Evolutionary conservation across 2,797 vertebrate species (phyloP).

Genomic region (Denticeps clupeoides): DNA sequence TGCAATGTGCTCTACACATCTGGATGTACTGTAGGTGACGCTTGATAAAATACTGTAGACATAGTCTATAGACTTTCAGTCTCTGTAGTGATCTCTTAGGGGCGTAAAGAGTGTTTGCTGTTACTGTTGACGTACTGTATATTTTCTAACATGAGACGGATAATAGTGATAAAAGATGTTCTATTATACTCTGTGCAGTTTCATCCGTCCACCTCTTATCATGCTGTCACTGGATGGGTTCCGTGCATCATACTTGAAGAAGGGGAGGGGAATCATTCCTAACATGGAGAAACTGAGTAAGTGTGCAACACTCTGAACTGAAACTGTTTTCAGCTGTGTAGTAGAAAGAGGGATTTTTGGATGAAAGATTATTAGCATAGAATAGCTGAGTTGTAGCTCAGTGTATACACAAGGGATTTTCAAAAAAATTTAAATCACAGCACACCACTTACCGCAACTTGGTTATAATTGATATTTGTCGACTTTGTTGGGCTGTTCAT

Average conservation of each 20-base stretch:
- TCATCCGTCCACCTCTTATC: constrained; percentile 83
- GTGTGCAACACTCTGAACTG: constrained; percentile 32
- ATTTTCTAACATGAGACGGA: not conserved
- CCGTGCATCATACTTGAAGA: constrained; percentile 89
- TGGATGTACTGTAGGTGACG: too few species aligned
- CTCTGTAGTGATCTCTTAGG: too few species aligned
- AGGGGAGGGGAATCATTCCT: constrained; percentile 78
- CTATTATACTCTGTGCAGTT: constrained; percentile 50
- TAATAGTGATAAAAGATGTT: too few species aligned
- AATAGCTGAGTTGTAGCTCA: too few species aligned
- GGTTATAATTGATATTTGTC: too few species aligned
- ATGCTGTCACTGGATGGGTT: constrained; percentile 95
- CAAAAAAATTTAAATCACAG: too few species aligned
- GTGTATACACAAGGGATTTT: too few species aligned
- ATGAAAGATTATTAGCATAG: constrained; percentile 30
- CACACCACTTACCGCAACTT: too few species aligned
- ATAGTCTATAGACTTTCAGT: too few species aligned
- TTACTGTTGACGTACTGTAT: not conserved
- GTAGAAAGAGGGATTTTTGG: not conserved
- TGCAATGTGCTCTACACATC: too few species aligned
- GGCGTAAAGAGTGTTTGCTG: not conserved
- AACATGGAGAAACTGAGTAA: constrained; percentile 90
- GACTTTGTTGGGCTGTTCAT: too few species aligned
- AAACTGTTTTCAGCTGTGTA: not conserved
- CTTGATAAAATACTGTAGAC: too few species aligned